phyloP scores from a whole-genome alignment of 1,140 invertebrate genomes.

The Diprion similis region DNA sequence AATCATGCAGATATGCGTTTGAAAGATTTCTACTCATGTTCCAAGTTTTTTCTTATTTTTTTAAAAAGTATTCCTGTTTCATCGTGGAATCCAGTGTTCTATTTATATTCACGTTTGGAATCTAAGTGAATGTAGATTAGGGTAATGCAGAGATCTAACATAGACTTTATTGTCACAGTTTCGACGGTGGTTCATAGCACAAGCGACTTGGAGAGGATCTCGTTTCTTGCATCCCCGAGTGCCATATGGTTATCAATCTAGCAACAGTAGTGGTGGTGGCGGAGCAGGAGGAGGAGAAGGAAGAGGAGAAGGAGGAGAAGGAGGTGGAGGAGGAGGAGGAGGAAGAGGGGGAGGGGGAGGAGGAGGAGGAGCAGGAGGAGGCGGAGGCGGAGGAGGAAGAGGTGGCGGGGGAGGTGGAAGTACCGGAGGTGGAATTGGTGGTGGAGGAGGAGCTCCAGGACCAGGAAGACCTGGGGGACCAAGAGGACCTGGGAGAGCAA shows the following conservation, averaged over 20 bases:
- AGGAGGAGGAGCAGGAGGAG: slow-evolving; percentile 9
- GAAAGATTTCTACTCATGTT: no score
- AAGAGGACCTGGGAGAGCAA: no score
- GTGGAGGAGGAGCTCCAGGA: slow-evolving; percentile 11
- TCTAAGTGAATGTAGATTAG: not conserved
- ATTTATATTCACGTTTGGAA: not conserved
- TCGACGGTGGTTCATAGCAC: slow-evolving; percentile 20
- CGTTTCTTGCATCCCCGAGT: slow-evolving; percentile 15
- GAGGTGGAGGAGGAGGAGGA: slow-evolving; percentile 22
- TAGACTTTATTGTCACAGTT: not conserved
- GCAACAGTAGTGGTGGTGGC: not conserved
- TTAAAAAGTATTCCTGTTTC: not conserved
- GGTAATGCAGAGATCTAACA: not conserved
- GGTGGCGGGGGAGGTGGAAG: slow-evolving; percentile 16
- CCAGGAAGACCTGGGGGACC: no score
- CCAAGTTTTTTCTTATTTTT: not conserved
- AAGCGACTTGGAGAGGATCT: not conserved
- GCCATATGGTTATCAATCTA: not conserved
- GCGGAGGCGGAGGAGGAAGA: slow-evolving; percentile 13
- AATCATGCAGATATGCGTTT: no score
- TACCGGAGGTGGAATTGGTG: slow-evolving; percentile 6
- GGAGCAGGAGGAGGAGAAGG: slow-evolving; percentile 9
- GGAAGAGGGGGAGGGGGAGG: not conserved
- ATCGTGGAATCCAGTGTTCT: no score
- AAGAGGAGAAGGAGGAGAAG: slow-evolving; percentile 16